phyloP scores from a whole-genome alignment of 2,888 invertebrate genomes.

The Poecilobothrus nobilitatus region DNA sequence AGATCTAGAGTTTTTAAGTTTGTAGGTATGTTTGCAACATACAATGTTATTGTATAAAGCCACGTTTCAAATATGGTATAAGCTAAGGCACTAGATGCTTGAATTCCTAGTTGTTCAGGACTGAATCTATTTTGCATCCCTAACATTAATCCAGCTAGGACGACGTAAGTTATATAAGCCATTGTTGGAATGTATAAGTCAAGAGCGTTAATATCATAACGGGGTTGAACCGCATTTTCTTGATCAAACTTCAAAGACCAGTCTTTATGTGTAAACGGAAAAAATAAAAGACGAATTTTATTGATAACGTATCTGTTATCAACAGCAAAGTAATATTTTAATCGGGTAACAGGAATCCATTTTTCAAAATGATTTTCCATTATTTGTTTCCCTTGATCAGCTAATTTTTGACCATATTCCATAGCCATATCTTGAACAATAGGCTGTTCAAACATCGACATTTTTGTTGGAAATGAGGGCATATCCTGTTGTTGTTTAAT shows the following conservation, averaged over 20 bases:
- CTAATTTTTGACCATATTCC: slow-evolving; percentile 83
- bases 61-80: slow-evolving; percentile 89
- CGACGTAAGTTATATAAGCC: slow-evolving; percentile 94
- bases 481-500: slow-evolving; percentile 18
- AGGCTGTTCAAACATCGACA: slow-evolving; percentile 41
- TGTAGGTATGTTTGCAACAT: slow-evolving; percentile 79
- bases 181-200: slow-evolving; percentile 94
- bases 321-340: slow-evolving; percentile 98
- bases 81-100: slow-evolving; percentile 88
- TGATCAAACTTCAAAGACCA: slow-evolving; percentile 95
- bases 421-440: slow-evolving; percentile 69
- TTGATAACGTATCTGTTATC: slow-evolving; percentile 90
- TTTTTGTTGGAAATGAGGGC: slow-evolving; percentile 17
- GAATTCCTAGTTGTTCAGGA: slow-evolving; percentile 91
- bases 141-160: slow-evolving; percentile 85
- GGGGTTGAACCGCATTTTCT: slow-evolving; percentile 83
- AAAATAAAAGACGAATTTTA: slow-evolving; percentile 82
- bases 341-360: slow-evolving; percentile 77
- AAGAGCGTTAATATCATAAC: slow-evolving; percentile 94
- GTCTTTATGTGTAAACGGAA: slow-evolving; percentile 92
- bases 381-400: slow-evolving; percentile 68
- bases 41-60: slow-evolving; percentile 75
- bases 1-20: slow-evolving; percentile 83
- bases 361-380: slow-evolving; percentile 72
- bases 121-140: slow-evolving; percentile 83